These are phyloP conservation scores for Lepidurus apus DNA, from an alignment of 1,140 invertebrate genomes.

Conservation along the genomic window DNA sequence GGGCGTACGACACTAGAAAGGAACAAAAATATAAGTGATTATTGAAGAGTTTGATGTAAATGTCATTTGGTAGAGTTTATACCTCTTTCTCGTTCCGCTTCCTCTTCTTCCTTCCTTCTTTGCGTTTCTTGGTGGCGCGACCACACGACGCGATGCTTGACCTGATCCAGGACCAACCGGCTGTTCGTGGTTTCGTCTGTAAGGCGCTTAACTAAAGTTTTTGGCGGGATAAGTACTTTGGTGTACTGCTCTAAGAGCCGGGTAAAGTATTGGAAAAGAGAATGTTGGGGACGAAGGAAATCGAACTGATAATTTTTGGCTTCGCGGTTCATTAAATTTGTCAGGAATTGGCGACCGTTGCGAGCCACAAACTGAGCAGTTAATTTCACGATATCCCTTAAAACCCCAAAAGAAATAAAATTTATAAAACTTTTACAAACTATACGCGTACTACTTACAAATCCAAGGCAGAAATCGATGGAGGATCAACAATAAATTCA, in stretches of 20 bases:
- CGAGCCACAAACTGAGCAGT: conserved; percentile 98
- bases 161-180: conserved; percentile 77
- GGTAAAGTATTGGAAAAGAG: conserved; percentile 97
- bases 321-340: conserved; percentile 96
- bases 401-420: conserved; percentile 36
- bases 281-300: conserved; percentile 96
- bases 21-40: conserved; percentile 31
- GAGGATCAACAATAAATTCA: conserved; percentile 97
- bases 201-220: conserved; percentile 77
- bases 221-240: conserved; percentile 88
- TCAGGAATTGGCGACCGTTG: conserved; percentile 96
- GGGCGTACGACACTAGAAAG: conserved; percentile 22
- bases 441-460: conserved; percentile 57
- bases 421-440: conserved; percentile 33
- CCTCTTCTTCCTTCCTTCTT: conserved; percentile 85
- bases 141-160: conserved; percentile 94
- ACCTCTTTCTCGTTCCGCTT: conserved; percentile 74
- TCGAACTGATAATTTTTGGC: conserved; percentile 99
- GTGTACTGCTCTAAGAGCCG: conserved; percentile 98
- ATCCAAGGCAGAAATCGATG: conserved; percentile 97
- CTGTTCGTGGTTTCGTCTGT: conserved; percentile 68
- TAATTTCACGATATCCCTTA: conserved; percentile 93
- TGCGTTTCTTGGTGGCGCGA: conserved; percentile 88
- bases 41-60: conserved; percentile 33
- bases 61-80: conserved; percentile 28